Evolutionary conservation across 2,797 vertebrate species (phyloP), one percentile per base, ranked within the genome.

Genomic region (Apodemus agrarius): DNA sequence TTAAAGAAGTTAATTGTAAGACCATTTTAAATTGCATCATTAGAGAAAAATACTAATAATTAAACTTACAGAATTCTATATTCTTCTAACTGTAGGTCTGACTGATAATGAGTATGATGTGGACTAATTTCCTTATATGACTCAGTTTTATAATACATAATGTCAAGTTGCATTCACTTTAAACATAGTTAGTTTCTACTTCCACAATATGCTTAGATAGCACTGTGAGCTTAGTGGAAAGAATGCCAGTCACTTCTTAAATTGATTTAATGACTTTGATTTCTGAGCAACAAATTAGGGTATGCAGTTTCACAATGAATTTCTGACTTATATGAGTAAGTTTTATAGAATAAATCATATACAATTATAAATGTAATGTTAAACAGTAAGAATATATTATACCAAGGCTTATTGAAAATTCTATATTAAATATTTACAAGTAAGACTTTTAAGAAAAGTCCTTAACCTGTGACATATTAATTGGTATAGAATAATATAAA

Each of bases 1-100:
- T 94, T 91, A n/a, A 85, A 69, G 31, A 88, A 63, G 61, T 52
- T 26, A 40, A 79, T 87, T 88, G 31, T 75, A 65, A 89, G 80
- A 46, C 6, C 9, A 61, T 80, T 69, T 90, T 78, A 43, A 34
- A 86, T 43, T n/a, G 63, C 65, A 59, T 67, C 1, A 84, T 91
- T 12, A 89, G 46, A 80, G 84, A 40, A 89, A 84, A 78, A 61
- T 91, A 79, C 54, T 79, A 79, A 6, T 83, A 83, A 80, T 22
- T 61, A 43, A 90, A 31, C 21, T 75, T 59, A 26, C 31, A 31
- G 76, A 16, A 88, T 17, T 79, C 0, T 7, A 94, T 22, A 46
- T 34, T 65, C 46, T 93, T 81, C 81, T 95, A 26, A 85, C 6
- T 61, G 81, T 90, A 43, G 22, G 22, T 54, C 17, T 94, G 52